Evolutionary conservation across 2,888 invertebrate species (phyloP).

Genomic region (Pocota personata): DNA sequence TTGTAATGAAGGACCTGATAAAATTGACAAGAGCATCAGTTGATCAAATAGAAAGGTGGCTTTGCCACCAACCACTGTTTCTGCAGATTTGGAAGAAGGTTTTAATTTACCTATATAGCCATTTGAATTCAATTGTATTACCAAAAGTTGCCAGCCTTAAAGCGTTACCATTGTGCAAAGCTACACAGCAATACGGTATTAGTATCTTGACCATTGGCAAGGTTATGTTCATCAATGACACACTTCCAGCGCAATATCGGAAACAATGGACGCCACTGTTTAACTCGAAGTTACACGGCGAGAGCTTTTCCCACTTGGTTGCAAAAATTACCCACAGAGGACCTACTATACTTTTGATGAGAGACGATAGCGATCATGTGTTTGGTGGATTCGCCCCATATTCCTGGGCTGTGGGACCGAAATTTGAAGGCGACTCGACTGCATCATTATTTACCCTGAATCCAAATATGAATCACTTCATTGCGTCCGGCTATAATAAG

Average conservation of each 20-base stretch:
- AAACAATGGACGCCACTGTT: slow-evolving; percentile 92
- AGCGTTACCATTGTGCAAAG: slow-evolving; percentile 12
- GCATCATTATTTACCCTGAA: slow-evolving; percentile 91
- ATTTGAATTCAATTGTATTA: slow-evolving; percentile 75
- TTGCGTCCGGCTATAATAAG: slow-evolving; percentile 90
- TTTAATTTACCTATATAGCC: slow-evolving; percentile 84
- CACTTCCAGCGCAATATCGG: slow-evolving; percentile 88
- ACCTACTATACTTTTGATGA: slow-evolving; percentile 90
- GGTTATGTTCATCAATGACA: slow-evolving; percentile 89
- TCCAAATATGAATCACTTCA: slow-evolving; percentile 89
- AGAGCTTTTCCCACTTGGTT: slow-evolving; percentile 90
- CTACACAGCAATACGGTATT: not conserved
- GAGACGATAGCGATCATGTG: slow-evolving; percentile 89
- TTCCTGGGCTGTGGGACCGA: slow-evolving; percentile 88
- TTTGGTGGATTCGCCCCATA: slow-evolving; percentile 94
- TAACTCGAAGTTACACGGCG: slow-evolving; percentile 92
- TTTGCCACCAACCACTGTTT: slow-evolving; percentile 84
- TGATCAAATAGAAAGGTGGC: slow-evolving; percentile 80
- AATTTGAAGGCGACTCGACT: slow-evolving; percentile 88
- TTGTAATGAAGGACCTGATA: not conserved
- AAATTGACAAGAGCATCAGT: not conserved
- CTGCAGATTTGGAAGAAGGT: slow-evolving; percentile 84
- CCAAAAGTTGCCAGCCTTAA: slow-evolving; percentile 42
- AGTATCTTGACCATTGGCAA: slow-evolving; percentile 86
- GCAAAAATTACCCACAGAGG: slow-evolving; percentile 90